phyloP scores from a whole-genome alignment of 92 coral and sea anemone species.

The Blastomussa wellsi region DNA sequence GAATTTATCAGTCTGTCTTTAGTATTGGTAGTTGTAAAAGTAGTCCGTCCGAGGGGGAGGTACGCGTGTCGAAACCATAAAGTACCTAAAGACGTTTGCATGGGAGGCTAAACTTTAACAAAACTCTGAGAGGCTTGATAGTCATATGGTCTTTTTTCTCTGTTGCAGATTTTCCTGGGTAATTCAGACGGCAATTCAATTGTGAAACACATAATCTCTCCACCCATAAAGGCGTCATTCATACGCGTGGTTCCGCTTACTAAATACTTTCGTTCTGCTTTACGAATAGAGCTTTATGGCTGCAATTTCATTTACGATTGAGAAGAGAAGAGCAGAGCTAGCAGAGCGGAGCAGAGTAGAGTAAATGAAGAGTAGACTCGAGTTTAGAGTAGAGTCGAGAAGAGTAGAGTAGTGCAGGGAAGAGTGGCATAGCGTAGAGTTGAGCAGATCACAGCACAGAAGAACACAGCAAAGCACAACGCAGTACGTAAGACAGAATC shows the following conservation, averaged over 20 bases:
- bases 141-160: background rate
- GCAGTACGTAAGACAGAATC: background rate
- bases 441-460: background rate
- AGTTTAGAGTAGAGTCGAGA: background rate
- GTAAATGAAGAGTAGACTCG: background rate
- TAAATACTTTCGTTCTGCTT: conserved; percentile 51
- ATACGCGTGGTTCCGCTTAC: conserved; percentile 48
- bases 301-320: conserved; percentile 42
- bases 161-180: conserved; percentile 55
- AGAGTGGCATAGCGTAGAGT: background rate
- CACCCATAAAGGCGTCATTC: conserved; percentile 48
- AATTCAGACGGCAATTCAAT: conserved; percentile 64
- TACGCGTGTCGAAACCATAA: no score
- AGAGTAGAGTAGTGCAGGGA: background rate
- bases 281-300: conserved; percentile 76
- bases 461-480: background rate
- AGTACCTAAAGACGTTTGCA: no score
- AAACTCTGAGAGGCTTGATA: background rate
- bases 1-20: no score
- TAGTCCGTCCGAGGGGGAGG: no score
- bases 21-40: no score
- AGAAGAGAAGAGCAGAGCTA: background rate
- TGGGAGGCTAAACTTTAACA: no score
- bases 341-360: background rate
- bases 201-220: conserved; percentile 50